These are phyloP conservation scores for Dascillus cervinus DNA, from an alignment of 2,888 invertebrate species.

Conservation along the genomic window DNA sequence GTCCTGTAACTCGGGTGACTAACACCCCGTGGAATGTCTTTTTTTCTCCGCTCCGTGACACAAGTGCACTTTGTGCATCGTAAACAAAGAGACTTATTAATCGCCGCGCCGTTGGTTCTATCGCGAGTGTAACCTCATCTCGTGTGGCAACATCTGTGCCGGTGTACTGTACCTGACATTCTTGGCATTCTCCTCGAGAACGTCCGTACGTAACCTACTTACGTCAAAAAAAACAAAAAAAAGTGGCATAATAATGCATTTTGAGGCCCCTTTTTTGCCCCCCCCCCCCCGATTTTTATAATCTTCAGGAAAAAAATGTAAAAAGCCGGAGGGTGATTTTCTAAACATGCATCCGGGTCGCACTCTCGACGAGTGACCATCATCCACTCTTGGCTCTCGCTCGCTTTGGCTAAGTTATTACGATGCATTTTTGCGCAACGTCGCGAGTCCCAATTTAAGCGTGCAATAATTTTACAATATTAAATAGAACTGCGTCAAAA, in stretches of 20 bases:
- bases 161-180: conserved; percentile 22
- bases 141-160: conserved; percentile 16
- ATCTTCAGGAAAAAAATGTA: too few relatives aligned
- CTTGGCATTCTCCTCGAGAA: conserved; percentile 18
- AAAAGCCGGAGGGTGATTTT: conserved; percentile 2
- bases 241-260: too few relatives aligned
- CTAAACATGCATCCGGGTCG: conserved; percentile 11
- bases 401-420: too few relatives aligned
- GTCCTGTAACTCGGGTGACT: too few relatives aligned
- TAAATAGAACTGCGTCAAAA: too few relatives aligned
- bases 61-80: background rate
- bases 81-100: too few relatives aligned
- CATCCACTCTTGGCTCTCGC: too few relatives aligned
- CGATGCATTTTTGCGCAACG: too few relatives aligned
- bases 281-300: too few relatives aligned
- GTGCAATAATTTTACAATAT: too few relatives aligned
- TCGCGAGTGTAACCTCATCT: conserved; percentile 12
- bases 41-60: background rate
- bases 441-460: background rate
- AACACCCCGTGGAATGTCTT: too few relatives aligned
- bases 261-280: conserved; percentile 4
- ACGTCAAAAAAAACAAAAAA: too few relatives aligned
- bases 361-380: conserved; percentile 8
- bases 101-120: conserved; percentile 9
- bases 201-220: conserved; percentile 14